Percentiles rank a stretch among this genome's conserved stretches.
Evolutionary conservation across 2,888 invertebrate species (phyloP).

Genomic region (Drosophila yooni): DNA sequence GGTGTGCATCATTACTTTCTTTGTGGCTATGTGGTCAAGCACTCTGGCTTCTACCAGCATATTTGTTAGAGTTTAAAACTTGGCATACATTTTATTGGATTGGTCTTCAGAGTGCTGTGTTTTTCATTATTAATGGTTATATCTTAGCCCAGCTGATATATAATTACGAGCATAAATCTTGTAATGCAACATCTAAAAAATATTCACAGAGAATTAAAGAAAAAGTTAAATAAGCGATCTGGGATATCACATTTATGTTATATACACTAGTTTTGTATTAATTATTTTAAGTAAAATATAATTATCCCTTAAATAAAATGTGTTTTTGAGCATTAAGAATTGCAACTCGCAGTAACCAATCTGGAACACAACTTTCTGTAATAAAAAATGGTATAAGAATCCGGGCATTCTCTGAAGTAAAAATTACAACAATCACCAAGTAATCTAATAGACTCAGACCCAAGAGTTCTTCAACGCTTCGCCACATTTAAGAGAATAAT

Average conservation of each 20-base stretch:
- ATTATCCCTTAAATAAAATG: background rate
- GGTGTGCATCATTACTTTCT: slow-evolving; percentile 85
- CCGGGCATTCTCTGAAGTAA: background rate
- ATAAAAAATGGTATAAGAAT: background rate
- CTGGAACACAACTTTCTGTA: background rate
- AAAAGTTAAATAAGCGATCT: background rate
- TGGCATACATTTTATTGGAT: slow-evolving; percentile 92
- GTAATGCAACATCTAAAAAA: slow-evolving; percentile 73
- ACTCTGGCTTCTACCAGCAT: slow-evolving; percentile 96
- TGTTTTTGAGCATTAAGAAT: background rate
- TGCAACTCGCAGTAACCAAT: background rate
- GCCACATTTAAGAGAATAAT: no score
- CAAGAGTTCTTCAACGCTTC: background rate
- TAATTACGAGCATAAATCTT: slow-evolving; percentile 78
- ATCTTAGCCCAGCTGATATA: slow-evolving; percentile 86
- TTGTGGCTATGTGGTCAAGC: slow-evolving; percentile 91
- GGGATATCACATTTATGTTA: background rate
- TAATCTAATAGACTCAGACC: no score
- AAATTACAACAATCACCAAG: no score
- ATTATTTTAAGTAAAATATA: background rate
- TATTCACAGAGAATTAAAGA: slow-evolving; percentile 40
- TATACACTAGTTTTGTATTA: background rate
- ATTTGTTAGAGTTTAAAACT: slow-evolving; percentile 95
- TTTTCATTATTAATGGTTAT: slow-evolving; percentile 93
- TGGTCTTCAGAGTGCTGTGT: slow-evolving; percentile 93